Percentiles rank a stretch among this genome's conserved stretches.
Conservation (phyloP, 2,797 vertebrate genomes). For the Sebastes iracundus region DNA sequence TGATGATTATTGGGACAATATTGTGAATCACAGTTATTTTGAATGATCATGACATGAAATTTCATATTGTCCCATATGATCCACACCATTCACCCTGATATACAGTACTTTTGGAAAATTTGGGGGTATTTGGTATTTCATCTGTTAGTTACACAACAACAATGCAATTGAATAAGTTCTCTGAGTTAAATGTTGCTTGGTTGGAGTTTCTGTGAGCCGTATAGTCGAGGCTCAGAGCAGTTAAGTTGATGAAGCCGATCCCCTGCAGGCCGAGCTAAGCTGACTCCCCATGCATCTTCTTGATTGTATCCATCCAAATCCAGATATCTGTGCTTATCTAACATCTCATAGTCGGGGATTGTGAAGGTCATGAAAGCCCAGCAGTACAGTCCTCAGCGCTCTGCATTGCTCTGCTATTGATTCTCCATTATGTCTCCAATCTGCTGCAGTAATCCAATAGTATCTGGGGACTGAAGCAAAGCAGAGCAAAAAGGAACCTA, state of each 20-base stretch:
- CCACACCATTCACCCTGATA: not conserved
- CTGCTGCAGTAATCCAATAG: constrained; percentile 71
- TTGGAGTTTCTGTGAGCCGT: constrained; percentile 16
- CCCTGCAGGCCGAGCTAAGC: constrained; percentile 49
- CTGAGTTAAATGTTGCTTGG: not conserved
- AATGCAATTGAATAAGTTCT: not conserved
- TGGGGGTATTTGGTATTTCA: not conserved
- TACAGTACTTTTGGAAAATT: not conserved
- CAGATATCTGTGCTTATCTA: constrained; percentile 60
- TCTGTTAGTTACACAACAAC: not conserved
- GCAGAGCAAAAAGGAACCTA: constrained; percentile 31
- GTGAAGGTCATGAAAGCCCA: constrained; percentile 60
- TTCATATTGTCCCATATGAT: not conserved
- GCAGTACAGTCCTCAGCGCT: constrained; percentile 21
- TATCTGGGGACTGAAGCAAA: constrained; percentile 55
- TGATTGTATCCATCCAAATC: constrained; percentile 61
- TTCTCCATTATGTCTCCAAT: constrained; percentile 70
- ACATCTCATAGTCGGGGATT: constrained; percentile 27
- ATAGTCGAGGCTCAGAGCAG: constrained; percentile 21
- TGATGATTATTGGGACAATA: not conserved
- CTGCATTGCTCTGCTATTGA: constrained; percentile 64
- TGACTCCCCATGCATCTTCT: constrained; percentile 45
- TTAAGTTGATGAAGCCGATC: constrained; percentile 53
- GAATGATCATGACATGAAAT: not conserved
- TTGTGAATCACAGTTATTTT: not conserved